Evolutionary conservation across 1,140 invertebrate genomes (phyloP).

Genomic region (Drosophila virilis): DNA sequence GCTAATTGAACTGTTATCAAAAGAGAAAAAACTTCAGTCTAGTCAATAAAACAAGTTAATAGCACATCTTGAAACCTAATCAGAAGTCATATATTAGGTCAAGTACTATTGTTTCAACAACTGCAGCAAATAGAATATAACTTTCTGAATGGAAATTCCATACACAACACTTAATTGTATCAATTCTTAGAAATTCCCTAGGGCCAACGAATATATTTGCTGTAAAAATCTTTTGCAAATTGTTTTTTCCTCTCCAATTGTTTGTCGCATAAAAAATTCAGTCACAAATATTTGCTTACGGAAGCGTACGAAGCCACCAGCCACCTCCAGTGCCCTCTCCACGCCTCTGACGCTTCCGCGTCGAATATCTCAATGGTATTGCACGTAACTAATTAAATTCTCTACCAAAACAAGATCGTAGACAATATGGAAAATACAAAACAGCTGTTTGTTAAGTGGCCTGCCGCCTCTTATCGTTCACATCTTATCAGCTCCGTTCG

Average conservation of each 20-base stretch:
- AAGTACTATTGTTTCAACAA: conserved; percentile 4
- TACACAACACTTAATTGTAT: neutral
- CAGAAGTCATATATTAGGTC: conserved; percentile 4
- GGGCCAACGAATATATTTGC: conserved; percentile 13
- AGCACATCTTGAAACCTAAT: conserved; percentile 23
- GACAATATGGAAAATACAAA: conserved; percentile 25
- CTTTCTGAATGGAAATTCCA: neutral
- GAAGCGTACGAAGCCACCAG: conserved; percentile 50
- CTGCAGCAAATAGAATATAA: neutral
- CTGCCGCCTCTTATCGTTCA: conserved; percentile 65
- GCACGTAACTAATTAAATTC: conserved; percentile 66
- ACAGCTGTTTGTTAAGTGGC: conserved; percentile 57
- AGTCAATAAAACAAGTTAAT: conserved; percentile 16
- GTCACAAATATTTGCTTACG: conserved; percentile 65
- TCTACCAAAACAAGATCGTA: conserved; percentile 10
- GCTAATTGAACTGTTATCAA: neutral
- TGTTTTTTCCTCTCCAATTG: conserved; percentile 73
- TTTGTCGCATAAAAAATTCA: conserved; percentile 55
- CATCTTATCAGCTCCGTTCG: conserved; percentile 60
- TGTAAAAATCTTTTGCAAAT: conserved; percentile 55
- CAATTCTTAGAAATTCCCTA: conserved; percentile 5
- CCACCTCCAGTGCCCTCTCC: conserved; percentile 40
- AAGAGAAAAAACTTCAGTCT: neutral
- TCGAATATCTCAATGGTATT: conserved; percentile 22
- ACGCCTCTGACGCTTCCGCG: conserved; percentile 57